A percentile compares a stretch with the other conserved stretches of the same genome.
Evolutionary conservation across 2,797 vertebrate genomes (phyloP).

Genomic region (Sebastes vulpes): DNA sequence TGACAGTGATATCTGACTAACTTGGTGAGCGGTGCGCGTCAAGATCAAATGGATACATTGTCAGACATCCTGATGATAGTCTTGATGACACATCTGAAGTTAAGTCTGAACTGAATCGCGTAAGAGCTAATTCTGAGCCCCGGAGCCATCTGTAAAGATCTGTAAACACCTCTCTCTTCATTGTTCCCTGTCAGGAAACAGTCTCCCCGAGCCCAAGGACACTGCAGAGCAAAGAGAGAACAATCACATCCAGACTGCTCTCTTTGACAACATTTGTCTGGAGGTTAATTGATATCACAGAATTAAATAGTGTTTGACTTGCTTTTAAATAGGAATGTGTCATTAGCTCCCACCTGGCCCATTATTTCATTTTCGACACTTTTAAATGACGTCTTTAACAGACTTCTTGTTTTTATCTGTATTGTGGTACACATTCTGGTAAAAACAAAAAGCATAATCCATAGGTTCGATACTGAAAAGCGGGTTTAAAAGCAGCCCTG

Average conservation of each 20-base stretch:
- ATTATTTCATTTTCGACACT: conserved; percentile 47
- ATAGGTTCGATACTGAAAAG: conserved; percentile 21
- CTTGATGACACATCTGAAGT: conserved; percentile 78
- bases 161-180: conserved; percentile 83
- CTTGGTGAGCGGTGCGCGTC: conserved; percentile 61
- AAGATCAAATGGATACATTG: conserved; percentile 72
- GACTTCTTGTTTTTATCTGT: conserved; percentile 7
- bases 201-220: conserved; percentile 76
- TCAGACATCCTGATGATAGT: conserved; percentile 73
- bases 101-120: conserved; percentile 82
- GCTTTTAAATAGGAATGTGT: conserved; percentile 61
- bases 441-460: not conserved
- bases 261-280: conserved; percentile 71
- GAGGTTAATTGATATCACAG: conserved; percentile 79
- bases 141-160: conserved; percentile 78
- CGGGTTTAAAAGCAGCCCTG: conserved; percentile 49
- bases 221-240: conserved; percentile 72
- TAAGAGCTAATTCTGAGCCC: conserved; percentile 80
- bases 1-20: conserved; percentile 79
- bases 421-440: not conserved
- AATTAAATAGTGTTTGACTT: conserved; percentile 62
- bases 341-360: conserved; percentile 61
- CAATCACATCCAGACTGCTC: conserved; percentile 62
- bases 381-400: conserved; percentile 24
- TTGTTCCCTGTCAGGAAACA: conserved; percentile 82